Evolutionary conservation across 2,888 invertebrate species (phyloP).

Genomic region (Schrankia costaestrigalis): DNA sequence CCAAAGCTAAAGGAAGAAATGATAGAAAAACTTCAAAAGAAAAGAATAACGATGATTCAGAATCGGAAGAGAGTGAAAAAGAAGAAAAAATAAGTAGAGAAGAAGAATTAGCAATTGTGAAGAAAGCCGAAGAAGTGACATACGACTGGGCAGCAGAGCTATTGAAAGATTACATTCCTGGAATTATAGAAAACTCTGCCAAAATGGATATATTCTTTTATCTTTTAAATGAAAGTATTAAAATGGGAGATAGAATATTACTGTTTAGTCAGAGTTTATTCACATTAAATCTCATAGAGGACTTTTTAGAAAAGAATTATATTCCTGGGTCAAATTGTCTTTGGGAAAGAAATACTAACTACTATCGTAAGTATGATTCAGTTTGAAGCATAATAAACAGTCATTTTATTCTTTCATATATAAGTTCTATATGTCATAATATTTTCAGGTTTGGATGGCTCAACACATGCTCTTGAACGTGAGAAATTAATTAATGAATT

Average conservation of each 20-base stretch:
- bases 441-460: conserved; percentile 93
- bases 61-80: conserved; percentile 79
- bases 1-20: conserved; percentile 68
- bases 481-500: conserved; percentile 98
- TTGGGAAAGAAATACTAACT: conserved; percentile 93
- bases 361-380: conserved; percentile 88
- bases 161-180: conserved; percentile 91
- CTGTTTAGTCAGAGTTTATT: conserved; percentile 98
- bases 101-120: conserved; percentile 77
- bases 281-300: conserved; percentile 96
- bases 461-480: conserved; percentile 95
- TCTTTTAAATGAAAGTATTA: conserved; percentile 93
- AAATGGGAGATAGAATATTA: conserved; percentile 92
- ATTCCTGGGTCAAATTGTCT: conserved; percentile 85
- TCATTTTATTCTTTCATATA: neutral
- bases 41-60: conserved; percentile 77
- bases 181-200: conserved; percentile 94
- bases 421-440: neutral
- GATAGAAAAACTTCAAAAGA: conserved; percentile 72
- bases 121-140: conserved; percentile 90
- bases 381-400: neutral
- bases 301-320: conserved; percentile 89
- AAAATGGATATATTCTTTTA: conserved; percentile 97
- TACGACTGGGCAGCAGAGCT: conserved; percentile 94
- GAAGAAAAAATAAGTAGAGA: conserved; percentile 82